Conservation (phyloP, 2,888 invertebrate genomes). For the Melipona beecheii region DNA sequence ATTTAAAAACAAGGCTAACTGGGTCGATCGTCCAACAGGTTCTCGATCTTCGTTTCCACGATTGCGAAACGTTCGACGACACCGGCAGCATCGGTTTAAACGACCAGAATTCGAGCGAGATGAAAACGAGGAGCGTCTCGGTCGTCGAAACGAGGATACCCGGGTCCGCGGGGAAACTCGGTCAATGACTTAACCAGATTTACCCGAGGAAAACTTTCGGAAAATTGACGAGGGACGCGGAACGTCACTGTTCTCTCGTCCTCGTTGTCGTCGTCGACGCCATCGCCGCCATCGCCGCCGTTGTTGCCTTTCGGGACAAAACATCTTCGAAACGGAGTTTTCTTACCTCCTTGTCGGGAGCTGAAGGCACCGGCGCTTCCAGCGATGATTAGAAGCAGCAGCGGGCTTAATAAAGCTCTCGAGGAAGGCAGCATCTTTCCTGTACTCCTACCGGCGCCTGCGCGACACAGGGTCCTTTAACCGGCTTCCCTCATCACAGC, state of each 20-base stretch:
- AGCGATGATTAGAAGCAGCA: slow-evolving; percentile 82
- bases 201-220: slow-evolving; percentile 41
- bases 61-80: slow-evolving; percentile 16
- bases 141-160: slow-evolving; percentile 9
- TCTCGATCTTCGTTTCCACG: slow-evolving; percentile 30
- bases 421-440: slow-evolving; percentile 81
- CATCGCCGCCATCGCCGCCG: slow-evolving; percentile 23
- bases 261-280: neutral
- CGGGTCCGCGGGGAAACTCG: slow-evolving; percentile 29
- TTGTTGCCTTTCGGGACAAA: slow-evolving; percentile 44
- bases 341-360: slow-evolving; percentile 80
- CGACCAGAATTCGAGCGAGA: slow-evolving; percentile 17
- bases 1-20: slow-evolving; percentile 33
- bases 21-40: slow-evolving; percentile 44
- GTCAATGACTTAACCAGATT: slow-evolving; percentile 58
- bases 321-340: slow-evolving; percentile 48
- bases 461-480: slow-evolving; percentile 77
- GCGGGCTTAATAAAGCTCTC: slow-evolving; percentile 78
- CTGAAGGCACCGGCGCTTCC: slow-evolving; percentile 79
- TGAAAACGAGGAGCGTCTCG: slow-evolving; percentile 6
- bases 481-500: slow-evolving; percentile 83
- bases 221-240: slow-evolving; percentile 44
- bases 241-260: neutral
- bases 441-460: slow-evolving; percentile 77
- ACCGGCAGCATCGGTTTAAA: neutral